Evolutionary conservation across 2,888 invertebrate genomes (phyloP).

Genomic region (Linyphia triangularis): DNA sequence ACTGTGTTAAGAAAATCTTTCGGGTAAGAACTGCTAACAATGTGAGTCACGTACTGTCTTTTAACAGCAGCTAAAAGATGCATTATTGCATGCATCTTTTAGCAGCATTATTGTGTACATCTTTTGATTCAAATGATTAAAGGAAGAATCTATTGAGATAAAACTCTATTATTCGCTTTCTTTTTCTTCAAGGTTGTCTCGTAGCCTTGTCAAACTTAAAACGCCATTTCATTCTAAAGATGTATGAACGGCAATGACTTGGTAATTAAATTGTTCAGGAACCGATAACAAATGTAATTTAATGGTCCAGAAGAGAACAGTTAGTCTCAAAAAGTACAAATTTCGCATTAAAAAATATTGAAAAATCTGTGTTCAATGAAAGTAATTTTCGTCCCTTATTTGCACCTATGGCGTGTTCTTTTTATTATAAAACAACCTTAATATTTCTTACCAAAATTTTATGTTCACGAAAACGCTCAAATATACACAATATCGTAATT

Average conservation of each 20-base stretch:
- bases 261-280: neutral
- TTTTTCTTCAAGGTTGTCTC: slow-evolving; percentile 46
- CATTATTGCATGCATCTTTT: neutral
- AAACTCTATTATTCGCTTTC: slow-evolving; percentile 24
- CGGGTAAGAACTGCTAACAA: slow-evolving; percentile 24
- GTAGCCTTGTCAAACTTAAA: slow-evolving; percentile 36
- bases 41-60: neutral
- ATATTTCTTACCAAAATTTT: no score
- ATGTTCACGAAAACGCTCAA: no score
- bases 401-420: no score
- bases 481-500: no score
- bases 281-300: no score
- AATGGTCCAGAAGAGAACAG: neutral
- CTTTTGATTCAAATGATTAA: slow-evolving; percentile 21
- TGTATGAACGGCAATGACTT: neutral
- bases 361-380: no score
- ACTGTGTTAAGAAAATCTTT: slow-evolving; percentile 33
- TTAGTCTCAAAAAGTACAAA: neutral
- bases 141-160: slow-evolving; percentile 26
- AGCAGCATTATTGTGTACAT: slow-evolving; percentile 1
- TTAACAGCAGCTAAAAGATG: no score
- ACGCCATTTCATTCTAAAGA: neutral
- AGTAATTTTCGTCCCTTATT: no score
- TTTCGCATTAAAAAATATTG: neutral
- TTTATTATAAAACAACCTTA: no score